phyloP scores from a whole-genome alignment of 2,797 vertebrate genomes.

The Spinus olivaceus region DNA sequence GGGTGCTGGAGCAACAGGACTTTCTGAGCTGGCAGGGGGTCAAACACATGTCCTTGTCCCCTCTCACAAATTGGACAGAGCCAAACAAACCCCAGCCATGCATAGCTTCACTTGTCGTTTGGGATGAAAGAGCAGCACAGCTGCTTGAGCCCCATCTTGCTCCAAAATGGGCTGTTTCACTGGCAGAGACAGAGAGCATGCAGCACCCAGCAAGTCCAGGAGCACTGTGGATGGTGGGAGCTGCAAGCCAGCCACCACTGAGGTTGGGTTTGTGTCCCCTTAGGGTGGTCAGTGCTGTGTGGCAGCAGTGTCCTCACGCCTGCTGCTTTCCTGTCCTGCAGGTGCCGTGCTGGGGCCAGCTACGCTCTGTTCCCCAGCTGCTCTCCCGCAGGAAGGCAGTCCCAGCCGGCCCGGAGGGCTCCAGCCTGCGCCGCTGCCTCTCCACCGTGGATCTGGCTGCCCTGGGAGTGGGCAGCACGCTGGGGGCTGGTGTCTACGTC shows the following conservation, averaged over 20 bases:
- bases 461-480: slow-evolving; percentile 90
- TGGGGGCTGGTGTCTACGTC: slow-evolving; percentile 89
- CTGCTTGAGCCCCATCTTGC: background rate
- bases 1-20: background rate
- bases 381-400: slow-evolving; percentile 80
- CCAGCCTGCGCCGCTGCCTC: slow-evolving; percentile 81
- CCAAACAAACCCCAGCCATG: background rate
- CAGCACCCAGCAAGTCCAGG: background rate
- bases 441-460: slow-evolving; percentile 83
- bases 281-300: accelerated
- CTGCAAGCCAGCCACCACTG: background rate
- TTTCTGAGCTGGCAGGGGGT: background rate
- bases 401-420: slow-evolving; percentile 61
- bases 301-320: background rate
- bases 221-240: background rate
- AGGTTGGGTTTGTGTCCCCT: background rate
- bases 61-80: background rate
- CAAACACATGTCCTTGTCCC: background rate
- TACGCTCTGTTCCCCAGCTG: slow-evolving; percentile 62
- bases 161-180: background rate
- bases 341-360: slow-evolving; percentile 41
- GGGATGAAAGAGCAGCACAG: background rate
- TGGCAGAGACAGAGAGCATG: background rate
- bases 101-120: background rate
- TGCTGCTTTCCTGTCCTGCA: background rate